phyloP scores from a whole-genome alignment of 2,113 vertebrate species.

The Alethe castanea region DNA sequence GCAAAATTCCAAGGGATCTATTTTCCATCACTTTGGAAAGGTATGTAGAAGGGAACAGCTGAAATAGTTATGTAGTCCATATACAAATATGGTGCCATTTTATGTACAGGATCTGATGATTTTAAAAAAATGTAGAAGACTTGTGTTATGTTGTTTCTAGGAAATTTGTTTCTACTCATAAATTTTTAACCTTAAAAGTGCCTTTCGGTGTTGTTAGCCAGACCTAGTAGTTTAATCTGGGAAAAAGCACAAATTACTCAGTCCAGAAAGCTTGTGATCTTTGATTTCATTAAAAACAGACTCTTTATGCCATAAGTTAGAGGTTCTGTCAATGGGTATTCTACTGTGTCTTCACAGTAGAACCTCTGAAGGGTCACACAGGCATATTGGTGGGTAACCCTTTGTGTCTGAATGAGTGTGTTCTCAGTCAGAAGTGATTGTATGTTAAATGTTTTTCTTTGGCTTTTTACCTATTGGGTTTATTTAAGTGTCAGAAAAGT shows the following conservation, averaged over 20 bases:
- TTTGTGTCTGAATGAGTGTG: background rate
- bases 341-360: background rate
- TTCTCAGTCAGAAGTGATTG: background rate
- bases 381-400: accelerated
- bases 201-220: background rate
- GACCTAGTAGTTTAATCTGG: background rate
- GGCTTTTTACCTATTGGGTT: background rate
- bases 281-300: background rate
- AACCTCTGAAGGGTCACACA: background rate
- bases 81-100: background rate
- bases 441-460: background rate
- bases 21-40: background rate
- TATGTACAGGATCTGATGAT: background rate
- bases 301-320: background rate
- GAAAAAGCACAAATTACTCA: background rate
- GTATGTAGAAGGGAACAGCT: background rate
- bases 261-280: background rate
- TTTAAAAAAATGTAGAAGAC: background rate
- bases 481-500: background rate
- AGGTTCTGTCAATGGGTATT: background rate
- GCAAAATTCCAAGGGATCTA: background rate
- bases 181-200: background rate
- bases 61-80: background rate
- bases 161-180: background rate
- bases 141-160: background rate